Percentiles rank a stretch among this genome's conserved stretches.
Conservation (phyloP, 1,140 invertebrate species). For the Gerris buenoi region DNA sequence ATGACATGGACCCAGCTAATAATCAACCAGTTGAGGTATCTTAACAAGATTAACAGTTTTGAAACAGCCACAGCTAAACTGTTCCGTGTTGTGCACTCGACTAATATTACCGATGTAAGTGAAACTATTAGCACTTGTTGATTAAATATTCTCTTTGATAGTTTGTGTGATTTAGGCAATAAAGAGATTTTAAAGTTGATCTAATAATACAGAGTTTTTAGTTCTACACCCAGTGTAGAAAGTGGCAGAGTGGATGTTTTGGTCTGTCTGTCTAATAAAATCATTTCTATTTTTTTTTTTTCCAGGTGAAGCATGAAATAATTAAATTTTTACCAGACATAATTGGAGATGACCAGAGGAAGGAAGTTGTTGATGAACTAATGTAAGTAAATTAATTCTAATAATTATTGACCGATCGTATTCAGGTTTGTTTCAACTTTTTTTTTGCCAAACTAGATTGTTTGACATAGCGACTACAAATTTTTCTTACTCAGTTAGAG, state of each 20-base stretch:
- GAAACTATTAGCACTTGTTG: no score
- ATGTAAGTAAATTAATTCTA: no score
- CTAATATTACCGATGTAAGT: conserved; percentile 5
- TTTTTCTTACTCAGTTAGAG: no score
- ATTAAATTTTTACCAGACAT: conserved; percentile 10
- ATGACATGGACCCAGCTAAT: conserved; percentile 11
- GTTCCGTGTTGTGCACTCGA: conserved; percentile 10
- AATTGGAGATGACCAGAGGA: conserved; percentile 10
- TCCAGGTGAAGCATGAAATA: conserved; percentile 13
- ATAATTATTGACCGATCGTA: no score
- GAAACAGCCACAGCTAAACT: conserved; percentile 5
- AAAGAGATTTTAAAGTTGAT: background rate
- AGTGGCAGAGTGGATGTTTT: background rate
- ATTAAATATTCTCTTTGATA: no score
- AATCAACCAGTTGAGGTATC: conserved; percentile 9
- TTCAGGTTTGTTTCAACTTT: no score
- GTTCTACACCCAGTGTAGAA: background rate
- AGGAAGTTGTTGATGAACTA: conserved; percentile 9
- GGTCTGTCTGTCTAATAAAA: background rate
- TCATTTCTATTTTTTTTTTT: background rate
- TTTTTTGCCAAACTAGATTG: no score
- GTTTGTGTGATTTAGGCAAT: background rate
- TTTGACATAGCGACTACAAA: no score
- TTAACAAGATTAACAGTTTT: conserved; percentile 5
- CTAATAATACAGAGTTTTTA: background rate